phyloP scores from a whole-genome alignment of 2,797 vertebrate species.

The Enteromius thamalakanensis region DNA sequence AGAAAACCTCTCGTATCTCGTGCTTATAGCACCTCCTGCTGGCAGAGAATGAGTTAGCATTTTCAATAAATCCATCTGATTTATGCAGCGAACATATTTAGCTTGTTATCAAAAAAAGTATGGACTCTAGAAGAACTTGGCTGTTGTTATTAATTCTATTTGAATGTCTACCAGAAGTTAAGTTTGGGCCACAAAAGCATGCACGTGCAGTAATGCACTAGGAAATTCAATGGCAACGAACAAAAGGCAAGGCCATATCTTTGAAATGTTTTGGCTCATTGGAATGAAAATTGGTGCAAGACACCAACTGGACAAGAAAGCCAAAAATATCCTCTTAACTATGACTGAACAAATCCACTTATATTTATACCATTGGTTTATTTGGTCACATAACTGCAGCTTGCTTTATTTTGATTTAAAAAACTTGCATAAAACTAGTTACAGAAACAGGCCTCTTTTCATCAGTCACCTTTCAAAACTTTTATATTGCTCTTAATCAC shows the following conservation, averaged over 20 bases:
- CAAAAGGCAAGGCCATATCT: not conserved
- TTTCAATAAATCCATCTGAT: too few relatives aligned
- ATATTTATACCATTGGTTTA: not conserved
- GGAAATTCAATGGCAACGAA: not conserved
- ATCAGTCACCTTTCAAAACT: not conserved
- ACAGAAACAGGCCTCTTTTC: not conserved
- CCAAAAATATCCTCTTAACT: not conserved
- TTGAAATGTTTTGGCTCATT: not conserved
- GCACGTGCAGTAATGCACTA: too few relatives aligned
- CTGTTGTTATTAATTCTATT: too few relatives aligned
- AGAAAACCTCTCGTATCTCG: too few relatives aligned
- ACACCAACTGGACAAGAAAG: not conserved
- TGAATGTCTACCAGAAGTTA: too few relatives aligned
- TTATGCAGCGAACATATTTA: too few relatives aligned
- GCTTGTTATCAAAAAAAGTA: too few relatives aligned
- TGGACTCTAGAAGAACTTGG: too few relatives aligned
- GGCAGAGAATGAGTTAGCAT: too few relatives aligned
- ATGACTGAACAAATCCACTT: not conserved
- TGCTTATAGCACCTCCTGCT: too few relatives aligned
- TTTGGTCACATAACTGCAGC: not conserved
- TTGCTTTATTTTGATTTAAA: not conserved
- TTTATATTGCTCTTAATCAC: not conserved
- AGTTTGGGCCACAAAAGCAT: too few relatives aligned
- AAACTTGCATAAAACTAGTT: not conserved
- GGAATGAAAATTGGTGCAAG: slow-evolving; percentile 4